phyloP scores from a whole-genome alignment of 2,888 invertebrate species.

The Cataglyphis altisquamis region DNA sequence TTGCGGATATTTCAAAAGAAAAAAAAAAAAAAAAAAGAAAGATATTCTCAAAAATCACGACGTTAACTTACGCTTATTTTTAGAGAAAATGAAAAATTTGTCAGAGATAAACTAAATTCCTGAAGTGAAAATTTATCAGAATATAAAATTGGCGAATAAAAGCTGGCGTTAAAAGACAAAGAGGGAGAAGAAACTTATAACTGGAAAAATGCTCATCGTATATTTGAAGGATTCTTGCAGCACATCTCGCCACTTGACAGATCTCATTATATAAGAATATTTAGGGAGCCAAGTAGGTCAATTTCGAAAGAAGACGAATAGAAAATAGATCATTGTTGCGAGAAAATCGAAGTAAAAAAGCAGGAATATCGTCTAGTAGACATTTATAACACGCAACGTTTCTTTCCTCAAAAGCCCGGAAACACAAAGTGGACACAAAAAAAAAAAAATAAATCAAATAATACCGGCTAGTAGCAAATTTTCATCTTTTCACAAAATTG shows the following conservation, averaged over 20 bases:
- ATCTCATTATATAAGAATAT: slow-evolving; percentile 36
- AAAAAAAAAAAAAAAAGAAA: background rate
- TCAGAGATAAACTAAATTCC: background rate
- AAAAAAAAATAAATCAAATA: slow-evolving; percentile 44
- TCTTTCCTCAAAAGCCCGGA: slow-evolving; percentile 7
- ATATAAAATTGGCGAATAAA: slow-evolving; percentile 14
- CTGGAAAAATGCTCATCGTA: slow-evolving; percentile 3
- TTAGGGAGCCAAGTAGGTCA: slow-evolving; percentile 29
- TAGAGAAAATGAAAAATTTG: slow-evolving; percentile 15
- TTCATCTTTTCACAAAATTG: background rate
- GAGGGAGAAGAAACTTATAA: background rate
- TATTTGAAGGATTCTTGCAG: background rate
- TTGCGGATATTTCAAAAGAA: background rate
- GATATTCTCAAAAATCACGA: background rate
- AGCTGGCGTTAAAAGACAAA: background rate
- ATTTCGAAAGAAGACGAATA: slow-evolving; percentile 33
- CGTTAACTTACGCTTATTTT: background rate
- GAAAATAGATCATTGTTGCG: slow-evolving; percentile 33
- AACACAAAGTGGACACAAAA: slow-evolving; percentile 16
- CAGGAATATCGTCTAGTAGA: slow-evolving; percentile 35
- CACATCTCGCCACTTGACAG: slow-evolving; percentile 30
- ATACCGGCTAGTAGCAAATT: background rate
- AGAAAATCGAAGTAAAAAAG: slow-evolving; percentile 30
- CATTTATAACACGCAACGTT: slow-evolving; percentile 18
- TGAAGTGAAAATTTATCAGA: background rate